These are phyloP conservation scores for Gnathonemus echidnorhynchus DNA, from an alignment of 2,113 vertebrate species.

Conservation along the genomic window DNA sequence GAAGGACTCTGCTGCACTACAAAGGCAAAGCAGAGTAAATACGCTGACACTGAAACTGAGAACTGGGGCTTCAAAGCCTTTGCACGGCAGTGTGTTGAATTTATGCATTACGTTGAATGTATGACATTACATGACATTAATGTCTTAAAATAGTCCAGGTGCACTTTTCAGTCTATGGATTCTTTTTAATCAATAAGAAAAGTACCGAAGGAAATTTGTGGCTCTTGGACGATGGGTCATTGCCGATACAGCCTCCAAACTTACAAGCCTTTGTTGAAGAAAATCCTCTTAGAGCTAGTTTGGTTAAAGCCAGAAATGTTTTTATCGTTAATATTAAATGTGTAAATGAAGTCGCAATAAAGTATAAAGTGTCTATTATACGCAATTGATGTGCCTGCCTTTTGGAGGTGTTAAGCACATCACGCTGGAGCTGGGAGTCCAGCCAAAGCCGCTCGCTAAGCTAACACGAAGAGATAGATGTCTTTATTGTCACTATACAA, in stretches of 20 bases:
- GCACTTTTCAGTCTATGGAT: neutral
- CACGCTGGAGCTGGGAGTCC: neutral
- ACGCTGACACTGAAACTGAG: neutral
- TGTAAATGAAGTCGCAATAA: neutral
- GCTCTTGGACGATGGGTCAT: neutral
- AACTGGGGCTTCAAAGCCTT: neutral
- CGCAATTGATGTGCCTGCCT: neutral
- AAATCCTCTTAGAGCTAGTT: neutral
- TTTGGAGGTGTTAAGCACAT: neutral
- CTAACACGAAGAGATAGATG: neutral
- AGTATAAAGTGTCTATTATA: neutral
- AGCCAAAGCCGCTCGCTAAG: neutral
- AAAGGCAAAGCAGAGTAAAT: neutral
- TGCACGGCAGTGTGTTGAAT: neutral
- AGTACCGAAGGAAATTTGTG: neutral
- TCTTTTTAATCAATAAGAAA: neutral
- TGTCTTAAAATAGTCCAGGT: neutral
- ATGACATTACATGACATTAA: neutral
- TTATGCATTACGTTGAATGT: neutral
- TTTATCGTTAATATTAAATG: neutral
- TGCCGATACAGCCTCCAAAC: neutral
- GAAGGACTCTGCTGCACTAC: neutral
- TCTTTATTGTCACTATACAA: no score
- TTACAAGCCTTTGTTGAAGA: neutral
- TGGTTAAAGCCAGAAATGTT: neutral